Evolutionary conservation across 1,140 invertebrate species (phyloP), one percentile per base, ranked within the genome.

Genomic region (Armadillidium nasatum): DNA sequence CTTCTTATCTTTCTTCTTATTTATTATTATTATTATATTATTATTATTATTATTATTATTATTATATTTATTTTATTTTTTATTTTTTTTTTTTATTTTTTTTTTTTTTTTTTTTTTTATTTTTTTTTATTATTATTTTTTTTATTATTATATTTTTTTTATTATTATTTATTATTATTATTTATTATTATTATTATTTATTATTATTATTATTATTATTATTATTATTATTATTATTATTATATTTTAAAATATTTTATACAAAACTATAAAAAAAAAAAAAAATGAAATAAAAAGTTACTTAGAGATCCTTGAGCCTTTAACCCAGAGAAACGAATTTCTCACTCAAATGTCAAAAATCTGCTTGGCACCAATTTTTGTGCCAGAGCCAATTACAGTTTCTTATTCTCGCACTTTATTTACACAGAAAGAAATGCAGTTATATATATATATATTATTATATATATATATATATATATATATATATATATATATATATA

Each of bases 11-110:
- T 11, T 66, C 46, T 69, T 50, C 50, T 74, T 13, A 10, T 54
- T 15, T 50, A 19, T n/a, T n/a, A 60, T 11, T 11, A n/a, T 72
- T 45, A 72, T n/a, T n/a, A n/a, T 33, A 72, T 72, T 44, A 72
- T 72, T 72, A 72, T 72, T 72, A 72, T 72, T 72, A 72, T 72
- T 72, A 43, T 13, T 43, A 72, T 72, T 72, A 33, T 7, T 72
- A 44, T 72, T 72, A 44, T 72, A n/a, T 33, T 70, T 10, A 22
- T 33, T 11, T 9, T 19, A 70, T 9, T 33, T 22, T 10, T n/a
- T 70, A 22, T 33, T 19, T 70, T 70, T n/a, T n/a, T n/a, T n/a
- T n/a, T n/a, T n/a, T n/a, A n/a, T n/a, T n/a, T n/a, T n/a, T n/a
- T n/a, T n/a, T n/a, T n/a, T n/a, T n/a, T n/a, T n/a, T n/a, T n/a